These are phyloP conservation scores for Podilymbus podiceps DNA, from an alignment of 2,113 vertebrate genomes.

Conservation along the genomic window DNA sequence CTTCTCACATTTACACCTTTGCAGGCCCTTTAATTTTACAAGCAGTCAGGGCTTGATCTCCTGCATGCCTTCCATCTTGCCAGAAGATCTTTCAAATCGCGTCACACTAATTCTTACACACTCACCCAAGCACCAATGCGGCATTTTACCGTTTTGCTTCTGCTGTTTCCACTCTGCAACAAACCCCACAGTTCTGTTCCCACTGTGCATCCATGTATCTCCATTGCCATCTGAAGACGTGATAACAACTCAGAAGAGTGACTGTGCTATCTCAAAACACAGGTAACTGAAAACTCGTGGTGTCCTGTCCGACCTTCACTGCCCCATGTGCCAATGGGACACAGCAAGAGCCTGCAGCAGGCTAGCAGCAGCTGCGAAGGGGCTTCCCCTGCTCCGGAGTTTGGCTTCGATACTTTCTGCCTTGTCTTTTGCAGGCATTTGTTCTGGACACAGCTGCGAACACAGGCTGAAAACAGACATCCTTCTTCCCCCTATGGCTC, in stretches of 20 bases:
- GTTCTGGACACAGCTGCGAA: neutral
- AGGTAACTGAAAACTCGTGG: neutral
- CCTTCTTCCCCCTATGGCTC: neutral
- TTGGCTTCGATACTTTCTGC: neutral
- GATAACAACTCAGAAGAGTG: neutral
- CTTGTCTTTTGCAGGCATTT: neutral
- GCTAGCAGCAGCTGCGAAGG: neutral
- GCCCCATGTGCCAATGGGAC: neutral
- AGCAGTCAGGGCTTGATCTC: neutral
- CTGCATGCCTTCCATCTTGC: neutral
- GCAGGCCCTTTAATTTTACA: neutral
- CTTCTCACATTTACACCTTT: neutral
- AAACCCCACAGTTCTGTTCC: neutral
- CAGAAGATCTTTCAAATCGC: neutral
- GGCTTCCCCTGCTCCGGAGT: neutral
- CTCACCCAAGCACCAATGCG: accelerated
- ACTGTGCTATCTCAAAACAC: neutral
- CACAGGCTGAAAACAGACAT: neutral
- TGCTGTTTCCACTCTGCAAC: too few relatives aligned
- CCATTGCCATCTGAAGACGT: neutral
- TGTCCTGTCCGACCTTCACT: neutral
- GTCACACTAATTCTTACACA: neutral
- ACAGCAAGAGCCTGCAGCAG: neutral
- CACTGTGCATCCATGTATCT: neutral
- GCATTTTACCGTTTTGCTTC: neutral